These are phyloP conservation scores for Palythoa grandiflora DNA, from an alignment of 92 coral and sea anemone species.

Conservation along the genomic window DNA sequence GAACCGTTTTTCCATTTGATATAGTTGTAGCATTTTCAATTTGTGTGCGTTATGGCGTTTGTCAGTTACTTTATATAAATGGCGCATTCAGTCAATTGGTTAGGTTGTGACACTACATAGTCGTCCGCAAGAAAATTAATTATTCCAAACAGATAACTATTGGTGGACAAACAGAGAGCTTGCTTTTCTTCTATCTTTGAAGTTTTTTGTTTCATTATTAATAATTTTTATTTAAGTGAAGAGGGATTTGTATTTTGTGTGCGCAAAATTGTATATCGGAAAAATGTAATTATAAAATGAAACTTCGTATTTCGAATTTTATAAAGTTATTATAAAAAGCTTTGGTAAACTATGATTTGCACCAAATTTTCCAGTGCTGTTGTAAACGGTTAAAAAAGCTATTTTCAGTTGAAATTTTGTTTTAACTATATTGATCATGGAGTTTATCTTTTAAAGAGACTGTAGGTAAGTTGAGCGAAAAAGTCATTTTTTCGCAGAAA, in stretches of 20 bases:
- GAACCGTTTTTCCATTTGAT: too few species aligned
- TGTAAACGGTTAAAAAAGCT: not conserved
- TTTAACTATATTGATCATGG: not conserved
- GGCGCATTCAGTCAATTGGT: not conserved
- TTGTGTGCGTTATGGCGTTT: too few species aligned
- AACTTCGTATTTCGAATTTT: not conserved
- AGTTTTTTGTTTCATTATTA: not conserved
- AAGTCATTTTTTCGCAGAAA: not conserved
- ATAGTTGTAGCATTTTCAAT: too few species aligned
- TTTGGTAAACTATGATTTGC: not conserved
- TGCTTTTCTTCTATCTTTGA: not conserved
- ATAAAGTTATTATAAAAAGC: not conserved
- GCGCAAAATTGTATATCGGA: not conserved
- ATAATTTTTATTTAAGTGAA: not conserved
- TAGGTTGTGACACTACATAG: not conserved
- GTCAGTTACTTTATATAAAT: not conserved
- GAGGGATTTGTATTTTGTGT: not conserved
- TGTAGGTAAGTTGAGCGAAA: not conserved
- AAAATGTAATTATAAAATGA: not conserved
- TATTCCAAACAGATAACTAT: not conserved
- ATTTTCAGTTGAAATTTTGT: not conserved
- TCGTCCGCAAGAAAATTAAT: not conserved
- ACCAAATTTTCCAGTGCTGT: not conserved
- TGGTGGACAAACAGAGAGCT: not conserved
- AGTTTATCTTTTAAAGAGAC: not conserved